phyloP scores from a whole-genome alignment of 1,140 invertebrate species.

The Hydropsyche tenuis region DNA sequence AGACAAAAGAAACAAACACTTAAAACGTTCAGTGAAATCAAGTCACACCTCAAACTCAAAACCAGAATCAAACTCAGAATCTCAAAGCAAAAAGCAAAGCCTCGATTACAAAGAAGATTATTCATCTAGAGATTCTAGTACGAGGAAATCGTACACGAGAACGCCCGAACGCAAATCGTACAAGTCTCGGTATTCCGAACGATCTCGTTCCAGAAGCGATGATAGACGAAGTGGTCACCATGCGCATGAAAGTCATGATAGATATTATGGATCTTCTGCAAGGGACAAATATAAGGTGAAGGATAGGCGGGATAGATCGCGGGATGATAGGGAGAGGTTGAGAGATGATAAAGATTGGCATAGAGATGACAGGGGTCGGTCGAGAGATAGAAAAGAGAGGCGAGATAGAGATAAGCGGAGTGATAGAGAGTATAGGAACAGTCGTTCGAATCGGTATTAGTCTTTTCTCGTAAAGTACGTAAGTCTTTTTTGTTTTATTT shows the following conservation, averaged over 20 bases:
- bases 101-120: slow-evolving; percentile 32
- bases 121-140: slow-evolving; percentile 37
- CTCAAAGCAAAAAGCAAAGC: slow-evolving; percentile 30
- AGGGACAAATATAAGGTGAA: slow-evolving; percentile 39
- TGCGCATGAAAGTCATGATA: slow-evolving; percentile 33
- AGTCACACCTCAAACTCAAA: slow-evolving; percentile 17
- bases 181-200: slow-evolving; percentile 42
- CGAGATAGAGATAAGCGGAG: slow-evolving; percentile 27
- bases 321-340: slow-evolving; percentile 33
- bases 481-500: background rate
- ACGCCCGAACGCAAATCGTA: slow-evolving; percentile 43
- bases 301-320: slow-evolving; percentile 38
- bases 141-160: slow-evolving; percentile 35
- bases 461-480: background rate
- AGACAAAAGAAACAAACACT: slow-evolving; percentile 36
- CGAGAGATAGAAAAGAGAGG: slow-evolving; percentile 30
- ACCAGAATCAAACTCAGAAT: slow-evolving; percentile 27
- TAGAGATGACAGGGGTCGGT: slow-evolving; percentile 25
- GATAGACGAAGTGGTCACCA: slow-evolving; percentile 37
- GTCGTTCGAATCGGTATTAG: slow-evolving; percentile 31
- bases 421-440: slow-evolving; percentile 29
- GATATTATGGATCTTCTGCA: slow-evolving; percentile 23
- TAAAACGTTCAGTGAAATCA: slow-evolving; percentile 7
- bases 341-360: slow-evolving; percentile 33
- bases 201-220: slow-evolving; percentile 44